Conservation (phyloP, 2,888 invertebrate species). For the Lasioglossum leucozonium region DNA sequence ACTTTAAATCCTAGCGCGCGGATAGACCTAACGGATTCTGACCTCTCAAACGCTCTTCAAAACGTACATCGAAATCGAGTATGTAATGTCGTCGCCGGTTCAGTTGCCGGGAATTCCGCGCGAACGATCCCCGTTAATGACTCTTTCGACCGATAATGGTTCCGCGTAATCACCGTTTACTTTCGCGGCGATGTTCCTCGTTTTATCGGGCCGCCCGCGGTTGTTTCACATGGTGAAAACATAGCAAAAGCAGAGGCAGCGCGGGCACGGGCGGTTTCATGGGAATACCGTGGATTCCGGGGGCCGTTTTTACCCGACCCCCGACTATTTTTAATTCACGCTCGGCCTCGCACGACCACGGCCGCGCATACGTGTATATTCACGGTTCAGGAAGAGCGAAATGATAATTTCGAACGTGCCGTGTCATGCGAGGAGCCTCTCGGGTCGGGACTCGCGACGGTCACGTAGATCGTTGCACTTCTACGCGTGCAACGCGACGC, state of each 20-base stretch:
- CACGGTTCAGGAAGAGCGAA: slow-evolving; percentile 43
- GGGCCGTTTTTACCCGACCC: not conserved
- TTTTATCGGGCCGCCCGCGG: not conserved
- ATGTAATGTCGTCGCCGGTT: not conserved
- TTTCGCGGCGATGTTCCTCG: not conserved
- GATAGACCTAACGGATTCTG: no score
- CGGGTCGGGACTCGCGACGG: slow-evolving; percentile 39
- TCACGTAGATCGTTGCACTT: slow-evolving; percentile 65
- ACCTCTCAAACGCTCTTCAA: no score
- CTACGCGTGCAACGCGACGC: slow-evolving; percentile 13
- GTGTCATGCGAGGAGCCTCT: slow-evolving; percentile 36
- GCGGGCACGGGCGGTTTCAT: not conserved
- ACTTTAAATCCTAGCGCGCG: no score
- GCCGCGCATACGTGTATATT: not conserved
- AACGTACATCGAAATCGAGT: not conserved
- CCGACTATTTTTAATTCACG: slow-evolving; percentile 51
- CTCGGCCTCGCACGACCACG: slow-evolving; percentile 24
- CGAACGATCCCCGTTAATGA: not conserved
- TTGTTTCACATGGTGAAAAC: not conserved
- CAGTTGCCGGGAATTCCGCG: not conserved
- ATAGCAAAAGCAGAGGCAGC: not conserved
- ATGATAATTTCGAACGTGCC: slow-evolving; percentile 59
- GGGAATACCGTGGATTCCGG: slow-evolving; percentile 18
- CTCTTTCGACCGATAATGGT: not conserved
- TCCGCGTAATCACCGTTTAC: slow-evolving; percentile 5